phyloP scores from a whole-genome alignment of 1,140 invertebrate genomes.

The Branchinecta lynchi region DNA sequence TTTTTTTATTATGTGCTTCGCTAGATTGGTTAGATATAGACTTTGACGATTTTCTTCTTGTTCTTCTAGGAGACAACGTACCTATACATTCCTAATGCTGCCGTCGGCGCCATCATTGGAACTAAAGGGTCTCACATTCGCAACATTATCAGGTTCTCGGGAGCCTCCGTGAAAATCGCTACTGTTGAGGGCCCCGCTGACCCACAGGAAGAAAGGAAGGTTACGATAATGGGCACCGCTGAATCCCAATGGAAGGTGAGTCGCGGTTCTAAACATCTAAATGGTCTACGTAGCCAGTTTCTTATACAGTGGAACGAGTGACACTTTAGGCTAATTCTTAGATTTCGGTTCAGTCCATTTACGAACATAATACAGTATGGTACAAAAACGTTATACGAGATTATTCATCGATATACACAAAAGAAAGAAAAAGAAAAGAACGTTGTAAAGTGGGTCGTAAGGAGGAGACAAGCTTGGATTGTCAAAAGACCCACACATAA shows the following conservation, averaged over 20 bases:
- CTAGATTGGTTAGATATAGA: neutral
- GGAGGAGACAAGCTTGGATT: too few relatives aligned
- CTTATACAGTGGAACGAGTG: too few relatives aligned
- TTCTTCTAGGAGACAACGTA: conserved; percentile 60
- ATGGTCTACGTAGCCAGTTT: neutral
- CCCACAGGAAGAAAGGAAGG: conserved; percentile 68
- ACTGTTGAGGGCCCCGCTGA: conserved; percentile 43
- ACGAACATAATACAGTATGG: too few relatives aligned
- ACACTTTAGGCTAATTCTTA: too few relatives aligned
- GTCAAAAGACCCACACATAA: too few relatives aligned
- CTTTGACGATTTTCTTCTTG: neutral
- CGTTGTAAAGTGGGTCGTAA: too few relatives aligned
- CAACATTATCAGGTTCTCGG: conserved; percentile 90
- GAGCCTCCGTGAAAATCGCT: conserved; percentile 83
- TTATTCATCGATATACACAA: too few relatives aligned
- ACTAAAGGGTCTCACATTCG: conserved; percentile 91
- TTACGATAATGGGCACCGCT: conserved; percentile 74
- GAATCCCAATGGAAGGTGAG: conserved; percentile 90
- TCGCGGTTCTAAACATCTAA: neutral
- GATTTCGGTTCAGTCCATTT: too few relatives aligned
- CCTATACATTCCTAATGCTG: conserved; percentile 90
- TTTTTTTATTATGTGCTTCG: neutral
- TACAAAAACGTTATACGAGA: too few relatives aligned
- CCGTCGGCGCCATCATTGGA: conserved; percentile 92
- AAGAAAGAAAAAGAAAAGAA: too few relatives aligned